Evolutionary conservation across 2,797 vertebrate species (phyloP).

Genomic region (Hydrocynus forskahlii): DNA sequence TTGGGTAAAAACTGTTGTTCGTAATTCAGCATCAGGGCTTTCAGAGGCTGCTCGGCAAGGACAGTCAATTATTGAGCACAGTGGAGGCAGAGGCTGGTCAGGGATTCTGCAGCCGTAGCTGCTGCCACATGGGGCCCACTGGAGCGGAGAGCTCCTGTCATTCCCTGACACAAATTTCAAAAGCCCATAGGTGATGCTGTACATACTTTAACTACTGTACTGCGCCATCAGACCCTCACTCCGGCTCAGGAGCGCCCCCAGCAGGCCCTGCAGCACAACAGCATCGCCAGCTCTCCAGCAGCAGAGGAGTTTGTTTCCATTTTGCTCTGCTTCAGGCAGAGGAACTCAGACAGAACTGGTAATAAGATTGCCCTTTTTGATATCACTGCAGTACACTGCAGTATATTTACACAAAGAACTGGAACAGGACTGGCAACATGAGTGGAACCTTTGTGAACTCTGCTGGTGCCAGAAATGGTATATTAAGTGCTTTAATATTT

Average conservation of each 20-base stretch:
- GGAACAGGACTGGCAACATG: no score
- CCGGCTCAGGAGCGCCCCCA: conserved; percentile 33
- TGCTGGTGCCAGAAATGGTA: no score
- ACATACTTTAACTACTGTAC: conserved; percentile 32
- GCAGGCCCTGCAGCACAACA: not conserved
- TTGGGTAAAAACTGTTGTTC: not conserved
- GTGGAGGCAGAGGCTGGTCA: conserved; percentile 11
- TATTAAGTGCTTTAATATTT: no score
- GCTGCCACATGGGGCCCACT: not conserved
- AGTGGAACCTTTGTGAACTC: no score
- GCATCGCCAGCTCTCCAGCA: not conserved
- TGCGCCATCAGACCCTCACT: not conserved
- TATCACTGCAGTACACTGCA: not conserved
- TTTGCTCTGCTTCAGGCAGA: not conserved
- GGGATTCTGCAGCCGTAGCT: conserved; percentile 28
- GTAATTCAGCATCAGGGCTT: conserved; percentile 10
- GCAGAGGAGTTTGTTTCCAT: not conserved
- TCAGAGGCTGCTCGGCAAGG: not conserved
- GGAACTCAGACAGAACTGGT: not conserved
- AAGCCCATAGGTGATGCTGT: conserved; percentile 41
- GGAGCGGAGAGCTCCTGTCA: conserved; percentile 39
- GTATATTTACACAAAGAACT: no score
- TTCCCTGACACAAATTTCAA: conserved; percentile 48
- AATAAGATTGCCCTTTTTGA: not conserved
- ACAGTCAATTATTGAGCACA: conserved; percentile 23